These are phyloP conservation scores for Hemicordylus capensis DNA, from an alignment of 2,113 vertebrate species.

Conservation along the genomic window DNA sequence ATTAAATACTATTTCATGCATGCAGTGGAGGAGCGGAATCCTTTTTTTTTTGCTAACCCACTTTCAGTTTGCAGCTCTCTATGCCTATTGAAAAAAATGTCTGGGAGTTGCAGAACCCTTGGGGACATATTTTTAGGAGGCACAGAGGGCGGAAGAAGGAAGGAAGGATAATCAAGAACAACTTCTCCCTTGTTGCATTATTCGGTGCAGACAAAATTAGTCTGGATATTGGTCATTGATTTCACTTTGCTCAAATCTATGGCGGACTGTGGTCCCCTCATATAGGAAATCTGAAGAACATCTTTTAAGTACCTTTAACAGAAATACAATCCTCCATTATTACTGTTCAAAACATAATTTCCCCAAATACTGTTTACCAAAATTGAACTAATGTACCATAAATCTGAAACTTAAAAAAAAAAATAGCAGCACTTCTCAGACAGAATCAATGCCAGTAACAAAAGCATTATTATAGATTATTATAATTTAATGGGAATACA, in stretches of 20 bases:
- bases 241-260: background rate
- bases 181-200: too few species aligned
- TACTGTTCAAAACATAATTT: background rate
- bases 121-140: too few species aligned
- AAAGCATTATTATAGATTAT: background rate
- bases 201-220: too few species aligned
- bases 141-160: too few species aligned
- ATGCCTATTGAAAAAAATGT: too few species aligned
- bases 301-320: background rate
- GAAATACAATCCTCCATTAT: background rate
- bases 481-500: background rate
- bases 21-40: too few species aligned
- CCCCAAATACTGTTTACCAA: background rate
- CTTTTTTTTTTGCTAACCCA: too few species aligned
- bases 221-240: too few species aligned
- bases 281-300: conserved; percentile 10
- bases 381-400: background rate
- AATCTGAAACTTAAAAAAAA: background rate
- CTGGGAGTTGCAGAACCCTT: too few species aligned
- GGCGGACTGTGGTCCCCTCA: background rate
- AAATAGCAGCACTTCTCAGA: background rate
- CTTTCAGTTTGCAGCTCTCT: too few species aligned
- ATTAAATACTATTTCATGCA: too few species aligned
- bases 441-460: background rate
- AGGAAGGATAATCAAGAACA: too few species aligned